Conservation (phyloP, 2,113 vertebrate genomes). For the Tauraco erythrolophus region DNA sequence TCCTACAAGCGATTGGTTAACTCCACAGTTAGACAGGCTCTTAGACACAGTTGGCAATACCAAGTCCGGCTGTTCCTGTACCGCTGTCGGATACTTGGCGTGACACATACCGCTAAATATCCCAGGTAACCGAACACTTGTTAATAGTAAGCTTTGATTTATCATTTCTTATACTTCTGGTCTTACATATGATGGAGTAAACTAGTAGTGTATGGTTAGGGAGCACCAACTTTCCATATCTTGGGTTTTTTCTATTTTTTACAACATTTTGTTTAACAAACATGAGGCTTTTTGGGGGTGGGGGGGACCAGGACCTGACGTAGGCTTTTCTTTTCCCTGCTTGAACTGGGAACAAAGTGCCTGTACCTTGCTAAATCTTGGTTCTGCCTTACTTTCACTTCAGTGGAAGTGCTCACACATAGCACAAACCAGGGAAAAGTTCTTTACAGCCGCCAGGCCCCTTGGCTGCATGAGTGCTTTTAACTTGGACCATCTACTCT, state of each 20-base stretch:
- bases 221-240: slow-evolving; percentile 44
- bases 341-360: slow-evolving; percentile 67
- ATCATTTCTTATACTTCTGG: slow-evolving; percentile 49
- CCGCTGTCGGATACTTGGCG: neutral
- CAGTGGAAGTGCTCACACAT: slow-evolving; percentile 44
- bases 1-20: slow-evolving; percentile 8
- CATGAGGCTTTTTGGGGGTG: neutral
- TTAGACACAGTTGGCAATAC: slow-evolving; percentile 10
- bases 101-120: neutral
- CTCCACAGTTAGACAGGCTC: neutral
- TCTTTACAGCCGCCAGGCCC: neutral
- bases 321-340: slow-evolving; percentile 64
- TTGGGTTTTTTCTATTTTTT: slow-evolving; percentile 60
- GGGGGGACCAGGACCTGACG: slow-evolving; percentile 45
- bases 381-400: slow-evolving; percentile 72
- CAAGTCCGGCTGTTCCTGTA: neutral
- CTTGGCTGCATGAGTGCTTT: slow-evolving; percentile 57
- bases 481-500: slow-evolving; percentile 59
- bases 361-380: slow-evolving; percentile 63
- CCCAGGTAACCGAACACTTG: neutral
- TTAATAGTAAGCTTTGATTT: slow-evolving; percentile 15
- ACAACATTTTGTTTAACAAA: slow-evolving; percentile 58
- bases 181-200: slow-evolving; percentile 49
- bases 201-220: slow-evolving; percentile 40
- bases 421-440: slow-evolving; percentile 53